These are phyloP conservation scores for Adoxophyes honmai DNA, from an alignment of 1,140 invertebrate species.

Conservation along the genomic window DNA sequence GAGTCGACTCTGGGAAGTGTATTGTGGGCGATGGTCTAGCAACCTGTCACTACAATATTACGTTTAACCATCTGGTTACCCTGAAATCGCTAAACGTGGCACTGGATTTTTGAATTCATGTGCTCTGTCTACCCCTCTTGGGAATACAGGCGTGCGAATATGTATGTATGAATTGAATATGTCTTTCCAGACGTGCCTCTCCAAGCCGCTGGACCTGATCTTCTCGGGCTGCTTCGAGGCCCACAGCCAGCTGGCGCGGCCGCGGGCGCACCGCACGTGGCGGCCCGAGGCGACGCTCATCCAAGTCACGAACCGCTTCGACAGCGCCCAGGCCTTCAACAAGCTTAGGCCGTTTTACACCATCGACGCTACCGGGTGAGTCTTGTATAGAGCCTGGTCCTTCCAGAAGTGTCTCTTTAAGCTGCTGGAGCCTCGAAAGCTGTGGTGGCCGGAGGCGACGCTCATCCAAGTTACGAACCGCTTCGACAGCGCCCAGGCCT, in stretches of 20 bases:
- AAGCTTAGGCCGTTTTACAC: neutral
- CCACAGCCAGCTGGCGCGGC: constrained; percentile 18
- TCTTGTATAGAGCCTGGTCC: too few species aligned
- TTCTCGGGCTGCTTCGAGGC: constrained; percentile 41
- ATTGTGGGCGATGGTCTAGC: too few species aligned
- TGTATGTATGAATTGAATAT: neutral
- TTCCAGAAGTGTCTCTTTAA: constrained; percentile 41
- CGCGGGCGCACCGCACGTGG: neutral
- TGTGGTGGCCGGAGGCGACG: neutral
- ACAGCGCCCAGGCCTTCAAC: neutral
- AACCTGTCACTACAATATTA: too few species aligned
- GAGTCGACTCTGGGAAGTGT: too few species aligned
- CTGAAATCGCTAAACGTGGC: too few species aligned
- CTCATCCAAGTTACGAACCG: neutral
- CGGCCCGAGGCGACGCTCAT: neutral
- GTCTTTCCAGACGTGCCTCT: constrained; percentile 40
- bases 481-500: neutral
- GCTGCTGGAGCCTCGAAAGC: constrained; percentile 24
- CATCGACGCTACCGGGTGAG: neutral
- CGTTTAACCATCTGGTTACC: too few species aligned
- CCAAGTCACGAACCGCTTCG: neutral
- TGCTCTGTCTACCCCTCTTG: too few species aligned
- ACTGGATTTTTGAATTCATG: too few species aligned
- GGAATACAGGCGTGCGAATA: too few species aligned
- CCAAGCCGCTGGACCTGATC: constrained; percentile 37